Percentiles rank a stretch among this genome's conserved stretches.
These are phyloP conservation scores for Linnaemya vulpina DNA, from an alignment of 2,888 invertebrate genomes.

Conservation along the genomic window DNA sequence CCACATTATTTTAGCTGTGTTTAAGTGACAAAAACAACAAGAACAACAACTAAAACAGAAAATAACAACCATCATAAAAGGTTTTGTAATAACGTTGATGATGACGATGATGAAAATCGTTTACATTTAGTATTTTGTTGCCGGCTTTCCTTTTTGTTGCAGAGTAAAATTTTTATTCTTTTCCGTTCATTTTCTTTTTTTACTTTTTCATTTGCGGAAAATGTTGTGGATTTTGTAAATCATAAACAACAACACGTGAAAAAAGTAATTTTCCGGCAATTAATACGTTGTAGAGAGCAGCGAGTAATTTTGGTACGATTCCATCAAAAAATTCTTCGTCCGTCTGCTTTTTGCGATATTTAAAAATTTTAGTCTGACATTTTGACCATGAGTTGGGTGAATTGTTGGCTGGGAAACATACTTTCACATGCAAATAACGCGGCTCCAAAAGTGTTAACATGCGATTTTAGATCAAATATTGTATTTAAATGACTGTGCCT, in stretches of 20 bases:
- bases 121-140: constrained; percentile 54
- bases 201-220: constrained; percentile 43
- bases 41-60: constrained; percentile 23
- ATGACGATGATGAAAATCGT: constrained; percentile 62
- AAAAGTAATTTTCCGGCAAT: constrained; percentile 26
- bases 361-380: too few relatives aligned
- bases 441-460: constrained; percentile 47
- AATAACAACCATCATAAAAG: constrained; percentile 55
- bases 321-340: too few relatives aligned
- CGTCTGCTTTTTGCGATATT: not conserved
- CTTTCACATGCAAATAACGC: constrained; percentile 16
- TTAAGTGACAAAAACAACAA: constrained; percentile 59
- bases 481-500: constrained; percentile 21
- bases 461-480: constrained; percentile 44
- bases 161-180: constrained; percentile 1
- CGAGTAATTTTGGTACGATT: not conserved
- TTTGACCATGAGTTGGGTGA: not conserved
- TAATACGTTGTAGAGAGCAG: constrained; percentile 27
- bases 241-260: constrained; percentile 59
- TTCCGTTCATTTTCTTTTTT: constrained; percentile 15
- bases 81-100: constrained; percentile 57
- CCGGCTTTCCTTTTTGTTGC: constrained; percentile 25
- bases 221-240: constrained; percentile 66
- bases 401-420: constrained; percentile 30
- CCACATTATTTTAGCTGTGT: constrained; percentile 65